Evolutionary conservation across 2,888 invertebrate species (phyloP), one percentile per base, ranked within the genome.

Genomic region (Junonia oenone): DNA sequence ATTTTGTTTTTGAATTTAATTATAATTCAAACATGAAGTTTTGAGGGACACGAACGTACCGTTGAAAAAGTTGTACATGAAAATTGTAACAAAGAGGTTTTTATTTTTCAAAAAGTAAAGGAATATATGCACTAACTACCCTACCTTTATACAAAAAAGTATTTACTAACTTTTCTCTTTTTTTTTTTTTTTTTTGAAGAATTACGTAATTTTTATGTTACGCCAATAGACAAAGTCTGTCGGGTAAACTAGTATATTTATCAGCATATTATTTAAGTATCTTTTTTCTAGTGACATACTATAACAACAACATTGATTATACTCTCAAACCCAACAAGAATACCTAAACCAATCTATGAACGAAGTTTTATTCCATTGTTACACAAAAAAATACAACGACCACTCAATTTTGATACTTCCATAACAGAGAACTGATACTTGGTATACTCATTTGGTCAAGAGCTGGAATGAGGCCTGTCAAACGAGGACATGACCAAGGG

Each of bases 371-470:
- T n/a, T 19, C 0, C 38, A 40, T 17, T 19, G 19, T 40, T 40
- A n/a, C 19, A 17, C 19, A 40, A 15, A n/a, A 9, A 40, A 40
- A 40, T n/a, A 19, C 5, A 0, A 40, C 11, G 15, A 43, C 3
- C 5, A 22, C n/a, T 13, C 43, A 26, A 43, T 43, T 26, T 26
- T 43, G n/a, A 43, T 26, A n/a, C 26, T 43, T 43, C 22, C 0
- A 2, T n/a, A 40, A 9, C 22, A 43, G 11, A 19, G 31, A 40
- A 19, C 19, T 19, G 46, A 31, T 29, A 31, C 38, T 22, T 40
- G 17, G n/a, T n/a, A 67, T 58, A 57, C 61, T 67, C 63, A 56
- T 63, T 57, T 52, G 40, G 63, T 63, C 63, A 66, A 68, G 66
- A 69, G 66, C 65, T 64, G 60, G 64, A 64, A 61, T 50, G 65